Evolutionary conservation across 2,113 vertebrate species (phyloP).

Genomic region (Thermophis baileyi): DNA sequence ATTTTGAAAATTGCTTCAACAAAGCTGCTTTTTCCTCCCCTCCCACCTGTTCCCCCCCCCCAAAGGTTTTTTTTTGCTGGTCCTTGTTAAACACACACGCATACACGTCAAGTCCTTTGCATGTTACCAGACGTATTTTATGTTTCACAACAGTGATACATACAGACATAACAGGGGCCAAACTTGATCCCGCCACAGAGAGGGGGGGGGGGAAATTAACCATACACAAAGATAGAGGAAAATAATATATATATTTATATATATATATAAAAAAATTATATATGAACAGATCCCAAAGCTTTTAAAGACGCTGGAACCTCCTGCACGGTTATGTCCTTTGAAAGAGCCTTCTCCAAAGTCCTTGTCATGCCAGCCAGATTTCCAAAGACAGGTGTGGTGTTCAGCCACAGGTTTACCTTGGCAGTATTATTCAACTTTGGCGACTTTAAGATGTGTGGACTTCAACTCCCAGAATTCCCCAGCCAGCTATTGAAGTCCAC

Average conservation of each 20-base stretch:
- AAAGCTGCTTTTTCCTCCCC: neutral
- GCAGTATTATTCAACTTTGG: neutral
- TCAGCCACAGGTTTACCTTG: neutral
- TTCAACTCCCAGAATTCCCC: neutral
- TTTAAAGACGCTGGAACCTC: neutral
- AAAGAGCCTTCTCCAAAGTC: neutral
- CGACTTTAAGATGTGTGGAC: neutral
- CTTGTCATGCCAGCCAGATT: neutral
- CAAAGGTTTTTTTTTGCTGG: too few relatives aligned
- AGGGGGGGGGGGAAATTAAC: neutral
- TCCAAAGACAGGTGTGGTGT: neutral
- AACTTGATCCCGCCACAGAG: slow-evolving; percentile 15
- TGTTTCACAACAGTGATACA: slow-evolving; percentile 29
- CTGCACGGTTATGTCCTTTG: neutral
- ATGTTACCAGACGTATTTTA: slow-evolving; percentile 33
- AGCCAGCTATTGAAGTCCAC: neutral
- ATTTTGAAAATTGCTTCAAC: neutral
- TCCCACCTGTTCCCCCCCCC: neutral
- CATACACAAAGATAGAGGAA: slow-evolving; percentile 11
- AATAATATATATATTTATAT: slow-evolving; percentile 7
- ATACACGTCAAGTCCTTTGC: neutral
- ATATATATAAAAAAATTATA: slow-evolving; percentile 9
- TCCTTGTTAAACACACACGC: neutral
- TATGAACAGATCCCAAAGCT: slow-evolving; percentile 16
- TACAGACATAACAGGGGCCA: slow-evolving; percentile 4